Conservation (phyloP, 1,140 invertebrate genomes). For the Zophobas atratus region DNA sequence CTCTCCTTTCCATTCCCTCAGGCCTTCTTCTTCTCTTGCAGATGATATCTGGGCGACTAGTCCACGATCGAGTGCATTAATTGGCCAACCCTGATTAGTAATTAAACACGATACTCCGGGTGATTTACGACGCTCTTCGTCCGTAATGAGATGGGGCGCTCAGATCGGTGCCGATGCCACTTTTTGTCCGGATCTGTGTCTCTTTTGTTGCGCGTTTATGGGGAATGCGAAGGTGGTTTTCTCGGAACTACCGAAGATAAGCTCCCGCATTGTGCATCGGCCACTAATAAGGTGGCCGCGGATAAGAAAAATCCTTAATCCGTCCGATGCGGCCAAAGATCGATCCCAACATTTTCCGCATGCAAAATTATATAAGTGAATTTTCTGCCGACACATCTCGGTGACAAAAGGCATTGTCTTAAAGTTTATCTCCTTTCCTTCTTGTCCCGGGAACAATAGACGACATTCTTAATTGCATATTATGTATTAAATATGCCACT, state of each 20-base stretch:
- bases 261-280: conserved; percentile 14
- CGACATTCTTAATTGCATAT: conserved; percentile 62
- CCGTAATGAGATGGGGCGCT: conserved; percentile 53
- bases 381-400: conserved; percentile 57
- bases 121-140: conserved; percentile 51
- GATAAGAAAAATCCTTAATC: neutral
- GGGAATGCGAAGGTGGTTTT: conserved; percentile 16
- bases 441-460: conserved; percentile 56
- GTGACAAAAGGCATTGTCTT: conserved; percentile 61
- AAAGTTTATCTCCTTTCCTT: conserved; percentile 59
- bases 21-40: neutral
- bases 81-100: conserved; percentile 60
- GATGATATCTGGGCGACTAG: conserved; percentile 57
- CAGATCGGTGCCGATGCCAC: conserved; percentile 1
- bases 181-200: conserved; percentile 10
- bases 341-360: neutral
- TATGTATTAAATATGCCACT: conserved; percentile 61
- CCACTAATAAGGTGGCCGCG: conserved; percentile 16
- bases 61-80: conserved; percentile 59
- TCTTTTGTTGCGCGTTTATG: conserved; percentile 24
- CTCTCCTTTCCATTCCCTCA: no score
- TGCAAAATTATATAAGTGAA: conserved; percentile 48
- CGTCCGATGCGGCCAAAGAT: neutral
- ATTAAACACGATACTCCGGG: conserved; percentile 58
- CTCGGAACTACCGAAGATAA: conserved; percentile 22